These are phyloP conservation scores for Puntigrus tetrazona DNA, from an alignment of 2,113 vertebrate species.

Conservation along the genomic window DNA sequence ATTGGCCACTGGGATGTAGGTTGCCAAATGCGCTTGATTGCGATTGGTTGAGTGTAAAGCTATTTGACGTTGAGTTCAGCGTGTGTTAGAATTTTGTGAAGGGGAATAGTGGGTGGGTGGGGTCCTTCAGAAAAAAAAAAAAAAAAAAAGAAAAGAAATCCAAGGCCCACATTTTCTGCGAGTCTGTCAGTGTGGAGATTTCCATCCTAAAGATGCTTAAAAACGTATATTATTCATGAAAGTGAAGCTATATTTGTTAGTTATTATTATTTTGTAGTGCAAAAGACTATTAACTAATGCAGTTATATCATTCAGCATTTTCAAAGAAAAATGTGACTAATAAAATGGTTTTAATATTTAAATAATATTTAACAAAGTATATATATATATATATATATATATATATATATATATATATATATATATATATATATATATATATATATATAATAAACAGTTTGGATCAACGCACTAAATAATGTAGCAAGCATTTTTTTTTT, in stretches of 20 bases:
- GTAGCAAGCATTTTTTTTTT: background rate
- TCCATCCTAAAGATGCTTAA: background rate
- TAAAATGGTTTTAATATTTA: background rate
- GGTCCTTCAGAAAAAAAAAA: constrained; percentile 51
- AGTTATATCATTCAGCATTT: background rate
- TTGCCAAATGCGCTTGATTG: constrained; percentile 59
- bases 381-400: too few relatives aligned
- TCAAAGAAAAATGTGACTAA: background rate
- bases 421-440: too few relatives aligned
- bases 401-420: too few relatives aligned
- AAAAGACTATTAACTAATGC: background rate
- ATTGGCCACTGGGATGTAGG: constrained; percentile 70
- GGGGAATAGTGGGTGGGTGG: constrained; percentile 63
- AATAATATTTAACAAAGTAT: too few relatives aligned
- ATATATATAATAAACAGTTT: too few relatives aligned
- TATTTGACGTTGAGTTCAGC: constrained; percentile 1
- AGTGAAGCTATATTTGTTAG: background rate
- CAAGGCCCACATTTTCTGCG: background rate
- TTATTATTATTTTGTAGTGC: background rate
- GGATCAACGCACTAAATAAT: background rate
- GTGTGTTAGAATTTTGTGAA: constrained; percentile 61
- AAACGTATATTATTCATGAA: background rate
- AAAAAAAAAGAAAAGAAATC: too few relatives aligned
- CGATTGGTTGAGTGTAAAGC: constrained; percentile 63
- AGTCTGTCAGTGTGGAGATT: constrained; percentile 1